Evolutionary conservation across 2,888 invertebrate genomes (phyloP).

Genomic region (Cetonia aurata): DNA sequence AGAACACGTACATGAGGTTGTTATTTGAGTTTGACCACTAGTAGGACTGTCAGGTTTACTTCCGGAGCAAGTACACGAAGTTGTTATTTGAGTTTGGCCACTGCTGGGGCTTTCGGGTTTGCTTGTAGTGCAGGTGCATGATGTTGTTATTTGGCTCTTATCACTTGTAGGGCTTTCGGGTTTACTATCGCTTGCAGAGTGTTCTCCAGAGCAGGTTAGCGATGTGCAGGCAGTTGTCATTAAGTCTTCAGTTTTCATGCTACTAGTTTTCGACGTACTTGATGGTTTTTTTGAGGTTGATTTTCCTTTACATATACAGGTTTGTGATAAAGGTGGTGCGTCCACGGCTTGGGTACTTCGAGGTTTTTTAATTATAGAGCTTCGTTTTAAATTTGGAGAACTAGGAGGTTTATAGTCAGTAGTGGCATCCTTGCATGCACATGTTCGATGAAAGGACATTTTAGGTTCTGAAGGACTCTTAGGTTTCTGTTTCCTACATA

Average conservation of each 20-base stretch:
- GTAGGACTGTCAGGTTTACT: no score
- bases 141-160: neutral
- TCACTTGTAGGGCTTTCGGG: neutral
- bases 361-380: neutral
- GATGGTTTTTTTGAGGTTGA: neutral
- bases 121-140: neutral
- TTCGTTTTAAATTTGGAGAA: neutral
- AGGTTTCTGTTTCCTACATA: neutral
- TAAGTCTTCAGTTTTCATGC: neutral
- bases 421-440: slow-evolving; percentile 9
- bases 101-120: no score
- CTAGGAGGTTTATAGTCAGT: slow-evolving; percentile 10
- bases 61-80: no score
- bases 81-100: no score
- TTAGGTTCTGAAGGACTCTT: slow-evolving; percentile 21
- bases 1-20: no score
- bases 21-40: neutral
- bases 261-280: neutral
- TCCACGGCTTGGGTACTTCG: neutral
- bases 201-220: neutral
- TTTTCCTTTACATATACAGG: neutral
- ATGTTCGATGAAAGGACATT: neutral
- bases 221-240: slow-evolving; percentile 21
- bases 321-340: neutral
- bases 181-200: no score